These are phyloP conservation scores for Corythaeola cristata DNA, from an alignment of 2,113 vertebrate species.

Conservation along the genomic window DNA sequence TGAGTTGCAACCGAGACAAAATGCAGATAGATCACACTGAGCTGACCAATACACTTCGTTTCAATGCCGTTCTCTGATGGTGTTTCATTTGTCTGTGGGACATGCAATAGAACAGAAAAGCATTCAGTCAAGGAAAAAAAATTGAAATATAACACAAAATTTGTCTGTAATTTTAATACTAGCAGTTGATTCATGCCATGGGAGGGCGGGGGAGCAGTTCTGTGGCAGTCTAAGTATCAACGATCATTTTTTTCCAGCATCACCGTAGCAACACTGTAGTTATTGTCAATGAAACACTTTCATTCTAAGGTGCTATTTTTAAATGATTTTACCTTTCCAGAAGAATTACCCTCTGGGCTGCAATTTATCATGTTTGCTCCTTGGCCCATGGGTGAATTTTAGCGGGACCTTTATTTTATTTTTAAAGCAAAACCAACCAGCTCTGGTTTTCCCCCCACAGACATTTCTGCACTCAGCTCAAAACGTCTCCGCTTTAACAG, in stretches of 20 bases:
- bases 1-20: not conserved
- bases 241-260: constrained; percentile 58
- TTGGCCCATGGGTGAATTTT: constrained; percentile 29
- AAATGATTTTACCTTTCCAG: constrained; percentile 59
- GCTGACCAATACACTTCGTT: constrained; percentile 34
- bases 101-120: not conserved
- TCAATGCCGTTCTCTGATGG: not conserved
- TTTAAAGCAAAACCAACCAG: constrained; percentile 37
- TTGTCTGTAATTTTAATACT: constrained; percentile 53
- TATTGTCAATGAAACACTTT: constrained; percentile 64
- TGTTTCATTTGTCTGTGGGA: not conserved
- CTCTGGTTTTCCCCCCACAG: not conserved
- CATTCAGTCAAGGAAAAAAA: constrained; percentile 30
- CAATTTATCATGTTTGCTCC: constrained; percentile 56
- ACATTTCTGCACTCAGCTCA: constrained; percentile 9
- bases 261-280: constrained; percentile 66
- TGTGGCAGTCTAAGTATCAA: constrained; percentile 42
- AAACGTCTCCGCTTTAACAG: not conserved
- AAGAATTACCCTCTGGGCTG: constrained; percentile 57
- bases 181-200: constrained; percentile 39
- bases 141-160: constrained; percentile 8
- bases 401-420: constrained; percentile 43
- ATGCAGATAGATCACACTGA: not conserved
- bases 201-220: constrained; percentile 28
- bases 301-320: constrained; percentile 59